phyloP scores from a whole-genome alignment of 2,888 invertebrate species.

The Salticus scenicus region DNA sequence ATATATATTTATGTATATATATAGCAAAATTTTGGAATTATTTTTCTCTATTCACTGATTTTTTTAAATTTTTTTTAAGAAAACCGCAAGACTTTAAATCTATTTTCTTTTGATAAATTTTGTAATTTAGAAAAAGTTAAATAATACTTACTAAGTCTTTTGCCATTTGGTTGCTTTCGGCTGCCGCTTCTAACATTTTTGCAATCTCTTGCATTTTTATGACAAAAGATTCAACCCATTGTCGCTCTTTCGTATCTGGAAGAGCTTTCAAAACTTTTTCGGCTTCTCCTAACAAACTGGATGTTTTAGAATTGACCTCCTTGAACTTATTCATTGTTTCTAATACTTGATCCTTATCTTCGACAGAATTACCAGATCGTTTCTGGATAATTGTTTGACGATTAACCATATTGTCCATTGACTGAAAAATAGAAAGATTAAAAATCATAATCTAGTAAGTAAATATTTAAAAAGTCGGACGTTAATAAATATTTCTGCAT shows the following conservation, averaged over 20 bases:
- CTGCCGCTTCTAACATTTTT: constrained; percentile 14
- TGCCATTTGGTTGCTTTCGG: not conserved
- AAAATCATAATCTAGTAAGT: too few relatives aligned
- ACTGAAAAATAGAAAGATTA: constrained; percentile 1
- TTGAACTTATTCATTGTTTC: too few relatives aligned
- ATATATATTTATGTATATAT: too few relatives aligned
- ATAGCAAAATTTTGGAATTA: too few relatives aligned
- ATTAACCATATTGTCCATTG: constrained; percentile 32
- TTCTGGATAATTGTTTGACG: constrained; percentile 7
- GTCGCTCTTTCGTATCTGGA: constrained; percentile 32
- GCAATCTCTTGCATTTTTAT: constrained; percentile 23
- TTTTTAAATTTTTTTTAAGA: too few relatives aligned
- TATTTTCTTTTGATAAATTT: too few relatives aligned
- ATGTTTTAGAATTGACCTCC: constrained; percentile 32
- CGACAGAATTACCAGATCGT: not conserved
- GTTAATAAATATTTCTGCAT: too few relatives aligned
- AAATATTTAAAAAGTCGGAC: too few relatives aligned
- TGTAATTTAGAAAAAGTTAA: too few relatives aligned
- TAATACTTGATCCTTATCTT: not conserved
- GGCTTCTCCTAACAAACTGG: constrained; percentile 35
- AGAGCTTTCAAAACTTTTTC: constrained; percentile 32
- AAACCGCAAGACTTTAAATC: too few relatives aligned
- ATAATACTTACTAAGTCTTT: not conserved
- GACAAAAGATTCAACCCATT: constrained; percentile 43
- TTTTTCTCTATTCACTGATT: too few relatives aligned